A percentile compares a stretch with the other conserved stretches of the same genome.
Evolutionary conservation across 1,140 invertebrate species (phyloP).

Genomic region (Hestina assimilis): DNA sequence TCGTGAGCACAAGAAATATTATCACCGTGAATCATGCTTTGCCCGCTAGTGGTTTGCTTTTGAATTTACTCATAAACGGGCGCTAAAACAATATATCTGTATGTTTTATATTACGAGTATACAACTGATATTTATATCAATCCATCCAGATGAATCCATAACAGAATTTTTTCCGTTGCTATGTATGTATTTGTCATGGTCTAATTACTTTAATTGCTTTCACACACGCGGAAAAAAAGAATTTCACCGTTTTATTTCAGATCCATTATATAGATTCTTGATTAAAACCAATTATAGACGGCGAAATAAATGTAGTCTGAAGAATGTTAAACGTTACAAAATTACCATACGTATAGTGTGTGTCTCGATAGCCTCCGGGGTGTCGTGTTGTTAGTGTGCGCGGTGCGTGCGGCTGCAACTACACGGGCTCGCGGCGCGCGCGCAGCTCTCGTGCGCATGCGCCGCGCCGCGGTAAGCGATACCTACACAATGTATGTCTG

Average conservation of each 20-base stretch:
- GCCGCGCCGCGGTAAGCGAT: slow-evolving; percentile 8
- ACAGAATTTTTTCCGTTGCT: neutral
- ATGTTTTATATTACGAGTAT: too few relatives aligned
- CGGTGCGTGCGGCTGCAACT: slow-evolving; percentile 22
- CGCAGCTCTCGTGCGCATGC: slow-evolving; percentile 21
- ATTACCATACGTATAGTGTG: too few relatives aligned
- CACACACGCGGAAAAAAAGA: neutral
- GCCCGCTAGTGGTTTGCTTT: neutral
- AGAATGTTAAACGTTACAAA: too few relatives aligned
- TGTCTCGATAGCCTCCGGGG: neutral
- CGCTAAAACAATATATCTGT: too few relatives aligned
- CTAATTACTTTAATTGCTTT: neutral
- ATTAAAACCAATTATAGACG: too few relatives aligned
- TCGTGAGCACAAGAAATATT: slow-evolving; percentile 9
- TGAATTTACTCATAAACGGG: too few relatives aligned
- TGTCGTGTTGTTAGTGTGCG: neutral
- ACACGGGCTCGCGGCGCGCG: slow-evolving; percentile 21
- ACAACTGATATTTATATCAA: too few relatives aligned
- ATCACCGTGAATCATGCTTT: neutral
- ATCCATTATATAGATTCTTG: neutral
- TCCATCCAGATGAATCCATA: too few relatives aligned
- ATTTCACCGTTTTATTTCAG: neutral
- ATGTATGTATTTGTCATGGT: neutral
- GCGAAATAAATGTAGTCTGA: too few relatives aligned
- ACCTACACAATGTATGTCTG: neutral